These are phyloP conservation scores for Drosophila nannoptera DNA, from an alignment of 1,140 invertebrate species.

Conservation along the genomic window DNA sequence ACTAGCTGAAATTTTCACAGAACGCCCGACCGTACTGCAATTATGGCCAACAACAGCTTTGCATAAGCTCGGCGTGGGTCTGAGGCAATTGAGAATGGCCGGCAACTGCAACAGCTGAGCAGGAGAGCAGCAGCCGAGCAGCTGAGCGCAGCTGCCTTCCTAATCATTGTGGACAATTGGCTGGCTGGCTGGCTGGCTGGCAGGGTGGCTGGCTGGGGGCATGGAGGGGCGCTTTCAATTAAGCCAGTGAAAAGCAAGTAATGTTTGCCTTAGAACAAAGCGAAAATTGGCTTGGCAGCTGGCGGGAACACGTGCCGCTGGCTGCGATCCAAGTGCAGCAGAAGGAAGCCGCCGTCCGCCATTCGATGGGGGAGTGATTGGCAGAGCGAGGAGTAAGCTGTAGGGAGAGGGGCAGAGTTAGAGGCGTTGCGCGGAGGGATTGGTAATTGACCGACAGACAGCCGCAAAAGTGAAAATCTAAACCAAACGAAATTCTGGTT, in stretches of 20 bases:
- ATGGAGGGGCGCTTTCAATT: constrained; percentile 54
- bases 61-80: constrained; percentile 1
- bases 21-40: not conserved
- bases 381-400: not conserved
- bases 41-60: constrained; percentile 3
- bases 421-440: not conserved
- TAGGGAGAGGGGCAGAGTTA: not conserved
- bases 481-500: constrained; percentile 74
- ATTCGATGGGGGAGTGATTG: constrained; percentile 19
- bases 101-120: constrained; percentile 13
- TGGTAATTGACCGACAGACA: constrained; percentile 48
- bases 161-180: constrained; percentile 59
- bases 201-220: not conserved
- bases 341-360: constrained; percentile 4
- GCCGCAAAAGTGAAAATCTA: constrained; percentile 76
- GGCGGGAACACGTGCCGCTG: constrained; percentile 23
- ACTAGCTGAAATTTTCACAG: not conserved
- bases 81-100: constrained; percentile 15
- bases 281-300: constrained; percentile 52
- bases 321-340: constrained; percentile 5
- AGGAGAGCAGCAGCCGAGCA: not conserved
- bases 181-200: too few relatives aligned
- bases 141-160: constrained; percentile 21
- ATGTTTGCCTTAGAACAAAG: constrained; percentile 57
- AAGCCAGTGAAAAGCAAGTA: constrained; percentile 54